These are phyloP conservation scores for Uropetala carovei DNA, from an alignment of 2,888 invertebrate species.

Conservation along the genomic window DNA sequence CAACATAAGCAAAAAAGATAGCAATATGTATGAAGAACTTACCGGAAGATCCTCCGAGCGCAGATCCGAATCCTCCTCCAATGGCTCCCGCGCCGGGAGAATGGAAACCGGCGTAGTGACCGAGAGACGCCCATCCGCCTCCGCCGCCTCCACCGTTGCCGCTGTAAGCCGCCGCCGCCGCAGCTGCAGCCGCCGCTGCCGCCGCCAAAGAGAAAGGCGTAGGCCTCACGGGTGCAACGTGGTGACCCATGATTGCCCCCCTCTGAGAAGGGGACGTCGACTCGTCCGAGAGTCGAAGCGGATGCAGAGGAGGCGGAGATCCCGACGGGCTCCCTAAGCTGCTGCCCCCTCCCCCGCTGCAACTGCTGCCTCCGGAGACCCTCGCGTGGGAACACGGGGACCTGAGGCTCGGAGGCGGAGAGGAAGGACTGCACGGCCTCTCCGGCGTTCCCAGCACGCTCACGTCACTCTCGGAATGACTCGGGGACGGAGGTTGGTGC, in stretches of 20 bases:
- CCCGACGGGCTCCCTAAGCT: slow-evolving; percentile 56
- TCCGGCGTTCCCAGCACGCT: slow-evolving; percentile 71
- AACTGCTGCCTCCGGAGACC: slow-evolving; percentile 65
- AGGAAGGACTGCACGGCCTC: slow-evolving; percentile 81
- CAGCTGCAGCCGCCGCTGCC: slow-evolving; percentile 57
- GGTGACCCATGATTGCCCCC: slow-evolving; percentile 66
- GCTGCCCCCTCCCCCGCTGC: slow-evolving; percentile 65
- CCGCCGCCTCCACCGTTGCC: neutral
- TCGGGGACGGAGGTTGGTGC: slow-evolving; percentile 79
- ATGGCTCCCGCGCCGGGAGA: slow-evolving; percentile 39
- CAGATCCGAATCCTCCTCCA: slow-evolving; percentile 40
- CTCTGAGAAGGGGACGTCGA: slow-evolving; percentile 51
- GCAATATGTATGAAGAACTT: neutral
- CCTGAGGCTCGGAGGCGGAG: slow-evolving; percentile 84
- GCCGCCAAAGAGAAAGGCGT: slow-evolving; percentile 81
- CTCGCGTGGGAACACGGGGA: slow-evolving; percentile 64
- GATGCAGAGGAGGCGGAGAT: slow-evolving; percentile 65
- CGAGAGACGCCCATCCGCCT: slow-evolving; percentile 46
- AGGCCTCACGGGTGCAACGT: slow-evolving; percentile 80
- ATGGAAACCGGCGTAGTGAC: slow-evolving; percentile 54
- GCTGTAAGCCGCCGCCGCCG: slow-evolving; percentile 36
- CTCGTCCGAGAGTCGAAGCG: slow-evolving; percentile 68
- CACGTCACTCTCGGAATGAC: slow-evolving; percentile 83
- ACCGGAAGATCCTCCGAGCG: slow-evolving; percentile 45
- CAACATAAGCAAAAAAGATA: too few species aligned